Evolutionary conservation across 2,888 invertebrate species (phyloP), one percentile per base, ranked within the genome.

Genomic region (Amphimallon solstitiale): DNA sequence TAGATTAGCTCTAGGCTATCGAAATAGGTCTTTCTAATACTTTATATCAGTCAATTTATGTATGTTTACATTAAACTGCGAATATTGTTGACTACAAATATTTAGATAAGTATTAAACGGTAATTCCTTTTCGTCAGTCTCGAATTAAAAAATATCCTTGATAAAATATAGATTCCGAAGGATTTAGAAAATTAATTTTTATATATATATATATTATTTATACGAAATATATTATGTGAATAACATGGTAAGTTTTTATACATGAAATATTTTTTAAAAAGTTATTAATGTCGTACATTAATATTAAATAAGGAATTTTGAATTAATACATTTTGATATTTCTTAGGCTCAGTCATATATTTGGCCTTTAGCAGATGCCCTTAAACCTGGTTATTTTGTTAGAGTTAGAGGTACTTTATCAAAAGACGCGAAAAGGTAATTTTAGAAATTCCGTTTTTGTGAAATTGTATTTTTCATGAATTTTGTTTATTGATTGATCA

Each of bases 221-320:
- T 14, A 56, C 38, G 1, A 12, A 56, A 40, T 56, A 7, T 23
- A 23, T 40, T 40, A 56, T 29, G 40, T n/a, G 21, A 40, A 14
- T 40, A 56, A 21, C 56, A 56, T 56, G 56, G 56, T 56, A 56
- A 56, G 56, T 23, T 23, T 34, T 5, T 46, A 29, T 56, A 9
- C 23, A 56, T 23, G 9, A 14, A 56, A 40, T 56, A 23, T 40
- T 19, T 40, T 5, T n/a, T n/a, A 40, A 40, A 14, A 56, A 40
- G 9, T 40, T 56, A 23, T 19, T 40, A 56, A 38, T 38, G 7
- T 23, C 9, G 1, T 46, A 21, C 9, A 37, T 37, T 15, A 15
- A 34, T 14, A 14, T 35, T 14, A 10, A 52, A 34, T 17, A 9
- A 17, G 10, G 14, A 10, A n/a, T 2, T 23, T 10, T 14, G 10